These are phyloP conservation scores for Corythornis cristatus DNA, from an alignment of 2,113 vertebrate species.

Conservation along the genomic window DNA sequence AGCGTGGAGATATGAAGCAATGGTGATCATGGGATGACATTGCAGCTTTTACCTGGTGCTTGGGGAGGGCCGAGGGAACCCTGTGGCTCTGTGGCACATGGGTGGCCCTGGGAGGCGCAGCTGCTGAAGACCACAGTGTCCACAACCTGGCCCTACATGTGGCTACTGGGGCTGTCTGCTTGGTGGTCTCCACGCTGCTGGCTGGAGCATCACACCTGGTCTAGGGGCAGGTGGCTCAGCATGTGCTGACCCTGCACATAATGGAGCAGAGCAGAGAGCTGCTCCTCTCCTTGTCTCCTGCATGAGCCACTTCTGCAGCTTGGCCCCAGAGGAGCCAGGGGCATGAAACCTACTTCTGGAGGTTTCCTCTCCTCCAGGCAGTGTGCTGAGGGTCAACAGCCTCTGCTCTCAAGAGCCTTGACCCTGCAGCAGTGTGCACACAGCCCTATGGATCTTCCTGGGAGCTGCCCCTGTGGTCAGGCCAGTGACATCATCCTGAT, in stretches of 20 bases:
- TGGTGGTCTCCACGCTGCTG: neutral
- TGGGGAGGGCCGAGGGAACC: neutral
- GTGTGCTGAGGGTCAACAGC: rapidly evolving
- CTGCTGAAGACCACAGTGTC: neutral
- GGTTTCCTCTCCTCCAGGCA: neutral
- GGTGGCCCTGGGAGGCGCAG: neutral
- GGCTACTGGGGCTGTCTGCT: neutral
- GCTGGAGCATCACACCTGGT: neutral
- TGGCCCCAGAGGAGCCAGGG: neutral
- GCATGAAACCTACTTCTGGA: neutral
- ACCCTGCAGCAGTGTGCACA: neutral
- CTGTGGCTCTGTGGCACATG: neutral
- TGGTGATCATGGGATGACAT: constrained; percentile 61
- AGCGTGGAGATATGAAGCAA: constrained; percentile 55
- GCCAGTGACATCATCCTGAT: neutral
- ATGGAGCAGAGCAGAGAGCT: rapidly evolving
- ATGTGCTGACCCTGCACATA: neutral
- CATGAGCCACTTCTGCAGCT: neutral
- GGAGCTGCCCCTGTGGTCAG: neutral
- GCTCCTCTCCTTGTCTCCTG: neutral
- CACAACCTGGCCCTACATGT: rapidly evolving
- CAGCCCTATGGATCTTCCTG: rapidly evolving
- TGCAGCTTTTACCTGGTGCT: constrained; percentile 40
- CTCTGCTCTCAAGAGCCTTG: neutral
- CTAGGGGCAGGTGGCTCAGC: neutral